These are phyloP conservation scores for Nilaparvata lugens DNA, from an alignment of 1,140 invertebrate species.

Conservation along the genomic window DNA sequence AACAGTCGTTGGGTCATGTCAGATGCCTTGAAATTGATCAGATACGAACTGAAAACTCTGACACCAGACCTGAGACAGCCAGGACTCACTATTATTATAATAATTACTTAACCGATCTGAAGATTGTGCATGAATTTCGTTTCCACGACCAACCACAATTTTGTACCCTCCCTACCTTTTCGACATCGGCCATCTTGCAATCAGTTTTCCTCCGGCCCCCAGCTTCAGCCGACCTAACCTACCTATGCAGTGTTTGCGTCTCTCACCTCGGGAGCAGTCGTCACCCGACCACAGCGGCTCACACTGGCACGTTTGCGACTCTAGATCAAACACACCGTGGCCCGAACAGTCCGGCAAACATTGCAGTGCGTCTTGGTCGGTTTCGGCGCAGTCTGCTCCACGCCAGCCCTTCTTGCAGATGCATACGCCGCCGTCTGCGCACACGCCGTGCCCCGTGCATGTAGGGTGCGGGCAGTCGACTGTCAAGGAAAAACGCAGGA, in stretches of 20 bases:
- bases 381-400: slow-evolving; percentile 81
- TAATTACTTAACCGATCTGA: too few species aligned
- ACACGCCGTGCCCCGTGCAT: slow-evolving; percentile 92
- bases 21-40: too few species aligned
- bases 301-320: slow-evolving; percentile 84
- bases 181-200: neutral
- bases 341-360: slow-evolving; percentile 90
- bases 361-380: slow-evolving; percentile 86
- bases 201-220: neutral
- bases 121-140: too few species aligned
- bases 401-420: slow-evolving; percentile 97
- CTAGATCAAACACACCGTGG: slow-evolving; percentile 90
- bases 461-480: slow-evolving; percentile 91
- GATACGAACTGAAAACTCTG: too few species aligned
- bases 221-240: neutral
- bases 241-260: slow-evolving; percentile 25
- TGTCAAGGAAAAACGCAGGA: slow-evolving; percentile 34
- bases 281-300: slow-evolving; percentile 87
- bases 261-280: slow-evolving; percentile 81
- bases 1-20: too few species aligned
- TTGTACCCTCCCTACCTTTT: too few species aligned
- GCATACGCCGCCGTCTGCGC: slow-evolving; percentile 91
- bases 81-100: too few species aligned
- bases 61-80: too few species aligned
- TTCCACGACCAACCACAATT: too few species aligned